Percentiles rank a stretch among this genome's conserved stretches.
Conservation (phyloP, 35 echinoderm and acorn worm species). For the Ptychodera flava region DNA sequence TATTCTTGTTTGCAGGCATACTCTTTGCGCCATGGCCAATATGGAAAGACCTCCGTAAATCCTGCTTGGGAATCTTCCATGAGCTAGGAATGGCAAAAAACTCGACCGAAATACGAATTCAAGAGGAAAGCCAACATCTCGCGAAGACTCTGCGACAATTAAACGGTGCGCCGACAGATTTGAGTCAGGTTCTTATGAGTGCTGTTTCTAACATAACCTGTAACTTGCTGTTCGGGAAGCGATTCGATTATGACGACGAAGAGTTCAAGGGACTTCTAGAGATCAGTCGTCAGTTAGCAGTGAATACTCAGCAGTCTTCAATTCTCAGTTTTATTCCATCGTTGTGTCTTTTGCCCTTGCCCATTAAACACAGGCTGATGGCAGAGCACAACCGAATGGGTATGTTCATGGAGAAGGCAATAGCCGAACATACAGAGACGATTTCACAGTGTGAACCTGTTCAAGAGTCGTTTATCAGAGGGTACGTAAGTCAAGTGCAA, state of each 20-base stretch:
- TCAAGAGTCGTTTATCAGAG: constrained; percentile 40
- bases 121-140: constrained; percentile 2
- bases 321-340: constrained; percentile 12
- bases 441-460: constrained; percentile 15
- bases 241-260: constrained; percentile 28
- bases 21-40: neutral
- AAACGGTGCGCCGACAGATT: neutral
- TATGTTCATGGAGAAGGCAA: constrained; percentile 21
- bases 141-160: neutral
- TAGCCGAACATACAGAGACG: constrained; percentile 27
- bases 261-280: constrained; percentile 18
- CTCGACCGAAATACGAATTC: constrained; percentile 15
- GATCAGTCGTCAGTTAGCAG: constrained; percentile 9
- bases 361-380: neutral
- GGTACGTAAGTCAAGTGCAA: constrained; percentile 29
- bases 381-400: constrained; percentile 1
- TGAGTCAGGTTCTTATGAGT: constrained; percentile 8
- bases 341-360: constrained; percentile 7
- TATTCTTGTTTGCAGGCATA: no score
- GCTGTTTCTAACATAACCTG: constrained; percentile 40
- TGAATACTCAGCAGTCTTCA: neutral
- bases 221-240: constrained; percentile 10
- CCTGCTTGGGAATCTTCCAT: constrained; percentile 1
- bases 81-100: constrained; percentile 22
- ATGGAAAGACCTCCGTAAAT: constrained; percentile 26